Evolutionary conservation across 2,888 invertebrate genomes (phyloP), one percentile per base, ranked within the genome.

Genomic region (Branchipolynoe longqiensis): DNA sequence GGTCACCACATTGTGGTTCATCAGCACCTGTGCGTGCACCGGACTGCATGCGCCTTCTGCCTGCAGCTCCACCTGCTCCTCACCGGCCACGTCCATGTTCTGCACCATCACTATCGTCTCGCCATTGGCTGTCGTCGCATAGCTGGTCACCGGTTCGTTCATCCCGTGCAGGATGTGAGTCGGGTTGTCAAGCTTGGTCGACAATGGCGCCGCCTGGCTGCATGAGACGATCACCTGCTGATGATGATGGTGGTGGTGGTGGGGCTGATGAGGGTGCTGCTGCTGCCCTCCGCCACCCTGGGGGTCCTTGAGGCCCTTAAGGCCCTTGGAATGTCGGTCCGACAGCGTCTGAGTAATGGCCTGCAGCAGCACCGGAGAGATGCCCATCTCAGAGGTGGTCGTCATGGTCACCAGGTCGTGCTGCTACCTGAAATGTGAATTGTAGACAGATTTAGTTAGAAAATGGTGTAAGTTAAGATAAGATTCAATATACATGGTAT

Each of bases 311-410:
- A 22, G 59, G 6, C 14, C 33, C 33, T 56, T 82, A 0, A 12
- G 2, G 1, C 54, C 40, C 8, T 25, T 74, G 74, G 74, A 48
- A 56, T 84, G 74, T 22, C 73, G 41, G 62, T 74, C 58, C 18
- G 91, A 90, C 4, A 92, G 84, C 31, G 92, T 92, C 56, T 92
- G 92, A 22, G 91, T 91, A 83, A 93, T 92, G 28, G 92, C 93
- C 89, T 93, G 93, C 41, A 93, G 89, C 36, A 93, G 88, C 28
- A 91, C 92, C 82, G 93, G 93, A 25, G 93, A 93, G 82, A 93
- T 93, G 22, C 93, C 92, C 85, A 92, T 86, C 74, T 92, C 92
- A 56, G 48, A 41, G 48, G 41, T 78, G 2, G 78, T 48, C 1
- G 78, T 78, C 78, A 78, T 78, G 48, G 48, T 78, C 48, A 54